phyloP scores from a whole-genome alignment of 2,888 invertebrate genomes.

The Trimorus sp. region DNA sequence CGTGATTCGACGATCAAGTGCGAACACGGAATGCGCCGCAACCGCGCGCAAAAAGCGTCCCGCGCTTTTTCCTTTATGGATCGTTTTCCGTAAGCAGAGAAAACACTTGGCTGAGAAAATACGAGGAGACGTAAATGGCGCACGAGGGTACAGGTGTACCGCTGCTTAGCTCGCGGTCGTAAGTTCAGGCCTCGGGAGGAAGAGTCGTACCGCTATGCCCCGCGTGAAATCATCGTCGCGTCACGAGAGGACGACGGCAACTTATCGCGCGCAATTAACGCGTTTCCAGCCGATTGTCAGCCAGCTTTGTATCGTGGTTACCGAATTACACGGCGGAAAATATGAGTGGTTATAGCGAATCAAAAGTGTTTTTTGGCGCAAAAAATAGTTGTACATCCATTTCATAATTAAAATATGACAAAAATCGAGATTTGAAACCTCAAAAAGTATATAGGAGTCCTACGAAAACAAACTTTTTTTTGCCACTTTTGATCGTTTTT shows the following conservation, averaged over 20 bases:
- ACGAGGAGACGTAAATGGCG: conserved; percentile 52
- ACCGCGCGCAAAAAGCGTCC: neutral
- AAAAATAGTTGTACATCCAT: too few species aligned
- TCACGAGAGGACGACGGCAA: conserved; percentile 25
- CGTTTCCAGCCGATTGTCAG: conserved; percentile 43
- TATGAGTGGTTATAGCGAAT: conserved; percentile 38
- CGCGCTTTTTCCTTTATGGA: neutral
- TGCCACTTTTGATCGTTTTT: too few species aligned
- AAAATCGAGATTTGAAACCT: too few species aligned
- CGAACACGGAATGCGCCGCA: too few species aligned
- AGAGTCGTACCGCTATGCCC: conserved; percentile 51
- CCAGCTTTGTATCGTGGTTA: conserved; percentile 26
- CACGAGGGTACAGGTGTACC: conserved; percentile 61
- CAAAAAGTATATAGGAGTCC: too few species aligned
- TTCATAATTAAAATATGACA: too few species aligned
- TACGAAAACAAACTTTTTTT: too few species aligned
- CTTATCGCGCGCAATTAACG: conserved; percentile 38
- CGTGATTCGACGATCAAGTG: too few species aligned
- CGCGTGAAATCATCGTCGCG: conserved; percentile 31
- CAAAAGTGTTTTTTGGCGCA: conserved; percentile 24
- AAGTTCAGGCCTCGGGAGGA: conserved; percentile 48
- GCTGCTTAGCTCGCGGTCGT: conserved; percentile 56
- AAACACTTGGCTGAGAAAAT: conserved; percentile 45
- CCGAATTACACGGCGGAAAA: conserved; percentile 43
- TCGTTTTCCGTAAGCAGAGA: conserved; percentile 52